A percentile compares a stretch with the other conserved stretches of the same genome.
phyloP scores from a whole-genome alignment of 2,113 vertebrate genomes.

The Toxotes jaculatrix region DNA sequence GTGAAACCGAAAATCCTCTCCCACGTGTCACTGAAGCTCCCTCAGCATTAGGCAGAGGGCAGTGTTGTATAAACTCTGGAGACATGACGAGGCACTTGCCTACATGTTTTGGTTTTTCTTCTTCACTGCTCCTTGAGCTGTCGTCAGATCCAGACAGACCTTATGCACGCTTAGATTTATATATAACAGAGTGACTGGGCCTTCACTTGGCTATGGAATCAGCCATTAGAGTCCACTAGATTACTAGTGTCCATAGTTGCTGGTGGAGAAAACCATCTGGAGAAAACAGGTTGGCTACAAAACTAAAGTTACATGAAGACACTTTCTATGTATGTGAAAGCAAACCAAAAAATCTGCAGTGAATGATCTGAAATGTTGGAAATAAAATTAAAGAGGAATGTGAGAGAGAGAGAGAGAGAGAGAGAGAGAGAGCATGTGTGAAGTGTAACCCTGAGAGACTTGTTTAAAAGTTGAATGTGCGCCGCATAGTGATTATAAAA shows the following conservation, averaged over 20 bases:
- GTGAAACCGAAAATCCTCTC: background rate
- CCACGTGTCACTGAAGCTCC: constrained; percentile 4
- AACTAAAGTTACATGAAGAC: background rate
- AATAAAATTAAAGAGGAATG: no score
- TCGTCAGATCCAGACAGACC: constrained; percentile 7
- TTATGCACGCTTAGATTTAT: constrained; percentile 17
- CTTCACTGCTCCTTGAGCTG: constrained; percentile 8
- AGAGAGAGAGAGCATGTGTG: no score
- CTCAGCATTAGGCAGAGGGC: constrained; percentile 44
- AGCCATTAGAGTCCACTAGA: background rate
- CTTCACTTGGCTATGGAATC: background rate
- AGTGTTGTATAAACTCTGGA: constrained; percentile 59
- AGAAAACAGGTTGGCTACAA: background rate
- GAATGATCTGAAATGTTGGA: background rate
- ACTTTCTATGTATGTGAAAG: background rate
- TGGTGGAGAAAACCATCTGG: background rate
- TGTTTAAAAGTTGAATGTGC: no score
- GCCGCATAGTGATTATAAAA: no score
- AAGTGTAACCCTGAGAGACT: background rate
- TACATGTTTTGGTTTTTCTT: background rate
- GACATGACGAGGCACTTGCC: background rate
- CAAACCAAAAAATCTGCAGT: background rate
- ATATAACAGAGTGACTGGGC: background rate
- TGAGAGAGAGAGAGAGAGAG: no score
- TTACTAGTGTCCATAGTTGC: background rate